These are phyloP conservation scores for Patella caerulea DNA, from an alignment of 2,888 invertebrate genomes.

Conservation along the genomic window DNA sequence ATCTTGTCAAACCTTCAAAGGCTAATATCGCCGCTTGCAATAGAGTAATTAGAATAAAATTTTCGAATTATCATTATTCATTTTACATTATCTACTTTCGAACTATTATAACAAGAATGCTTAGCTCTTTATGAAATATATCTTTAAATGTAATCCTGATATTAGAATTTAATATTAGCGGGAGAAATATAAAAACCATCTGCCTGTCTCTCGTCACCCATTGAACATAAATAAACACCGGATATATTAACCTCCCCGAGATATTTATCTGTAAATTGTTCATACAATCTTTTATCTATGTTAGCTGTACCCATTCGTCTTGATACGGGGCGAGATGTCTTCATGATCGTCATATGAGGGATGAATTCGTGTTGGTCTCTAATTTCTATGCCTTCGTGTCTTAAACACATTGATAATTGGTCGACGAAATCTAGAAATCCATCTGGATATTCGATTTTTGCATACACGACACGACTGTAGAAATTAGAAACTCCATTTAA, in stretches of 20 bases:
- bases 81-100: no score
- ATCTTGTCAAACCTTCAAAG: no score
- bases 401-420: conserved; percentile 59
- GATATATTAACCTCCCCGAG: conserved; percentile 68
- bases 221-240: conserved; percentile 69
- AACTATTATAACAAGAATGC: no score
- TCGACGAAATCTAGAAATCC: conserved; percentile 64
- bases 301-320: conserved; percentile 61
- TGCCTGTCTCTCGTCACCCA: conserved; percentile 61
- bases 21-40: no score
- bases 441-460: conserved; percentile 61
- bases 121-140: no score
- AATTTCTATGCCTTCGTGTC: conserved; percentile 62
- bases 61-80: no score
- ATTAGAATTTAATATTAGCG: conserved; percentile 31
- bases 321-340: conserved; percentile 66
- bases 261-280: conserved; percentile 54
- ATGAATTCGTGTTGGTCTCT: conserved; percentile 71
- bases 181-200: conserved; percentile 70
- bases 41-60: no score
- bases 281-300: conserved; percentile 65
- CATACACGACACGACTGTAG: conserved; percentile 70
- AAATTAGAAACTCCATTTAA: conserved; percentile 68
- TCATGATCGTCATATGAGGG: conserved; percentile 72
- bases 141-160: no score